Evolutionary conservation across 2,797 vertebrate genomes (phyloP).

Genomic region (Lates japonicus): DNA sequence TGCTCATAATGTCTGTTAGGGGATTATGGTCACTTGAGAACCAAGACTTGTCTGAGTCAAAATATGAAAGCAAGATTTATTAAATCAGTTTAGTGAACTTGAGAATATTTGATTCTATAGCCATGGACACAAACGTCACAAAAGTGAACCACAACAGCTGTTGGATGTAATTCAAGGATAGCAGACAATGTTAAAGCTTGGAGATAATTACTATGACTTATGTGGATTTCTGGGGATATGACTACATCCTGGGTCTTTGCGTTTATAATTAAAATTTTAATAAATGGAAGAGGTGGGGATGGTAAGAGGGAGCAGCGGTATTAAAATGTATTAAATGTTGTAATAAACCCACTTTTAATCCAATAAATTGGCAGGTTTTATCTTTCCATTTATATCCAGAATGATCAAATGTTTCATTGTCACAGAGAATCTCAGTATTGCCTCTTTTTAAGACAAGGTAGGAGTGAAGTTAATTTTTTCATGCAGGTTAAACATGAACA

Average conservation of each 20-base stretch:
- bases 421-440: neutral
- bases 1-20: neutral
- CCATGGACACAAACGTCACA: neutral
- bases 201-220: constrained; percentile 32
- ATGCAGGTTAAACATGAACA: constrained; percentile 16
- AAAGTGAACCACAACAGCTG: neutral
- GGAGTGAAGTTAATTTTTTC: constrained; percentile 3
- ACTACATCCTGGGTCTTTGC: constrained; percentile 12
- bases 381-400: constrained; percentile 19
- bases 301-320: neutral
- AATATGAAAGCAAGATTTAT: neutral
- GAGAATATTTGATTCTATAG: neutral
- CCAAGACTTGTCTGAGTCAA: neutral
- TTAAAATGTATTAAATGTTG: constrained; percentile 11
- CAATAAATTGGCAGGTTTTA: constrained; percentile 16
- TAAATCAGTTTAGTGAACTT: neutral
- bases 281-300: constrained; percentile 1
- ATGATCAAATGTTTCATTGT: neutral
- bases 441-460: constrained; percentile 16
- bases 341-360: constrained; percentile 7
- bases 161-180: constrained; percentile 3
- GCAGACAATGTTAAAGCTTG: neutral
- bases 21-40: constrained; percentile 4
- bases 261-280: constrained; percentile 20
- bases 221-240: constrained; percentile 24